Evolutionary conservation across 2,888 invertebrate species (phyloP), one percentile per base, ranked within the genome.

Genomic region (Scaptomyza caliginosa): DNA sequence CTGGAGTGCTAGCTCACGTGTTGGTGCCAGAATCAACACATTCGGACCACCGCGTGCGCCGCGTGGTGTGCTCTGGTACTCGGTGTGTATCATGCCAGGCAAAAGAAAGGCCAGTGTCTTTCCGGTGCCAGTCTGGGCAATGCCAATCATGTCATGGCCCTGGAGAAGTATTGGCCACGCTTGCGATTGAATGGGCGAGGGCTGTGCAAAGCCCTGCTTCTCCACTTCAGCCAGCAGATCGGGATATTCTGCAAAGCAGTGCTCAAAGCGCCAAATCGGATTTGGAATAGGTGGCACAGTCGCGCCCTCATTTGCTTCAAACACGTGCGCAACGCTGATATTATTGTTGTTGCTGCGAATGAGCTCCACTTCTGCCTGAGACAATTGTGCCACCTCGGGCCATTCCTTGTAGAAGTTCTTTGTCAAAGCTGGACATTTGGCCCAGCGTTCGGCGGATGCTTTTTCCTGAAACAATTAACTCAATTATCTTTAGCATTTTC

Each of bases 101-200:
- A 99, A 90, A 0, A 98, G 92, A 88, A 98, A 99, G 0, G 98
- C 99, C 57, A 99, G 92, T 0, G 99, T 99, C 92, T 99, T 99
- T 0, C 98, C 97, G 16, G 97, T 97, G 56, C 97, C 97, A 5
- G 97, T 97, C 92, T 98, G 98, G 0, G 99, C 99, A 73, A 99
- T 98, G 7, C 99, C 99, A 90, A 99, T 98, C 89, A 99, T 92
- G 91, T 99, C 99, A 88, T 95, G 94, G 0, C 99, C 99, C 85
- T 94, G 94, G 38, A 99, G 91, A 0, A 99, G 92, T 64, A 99
- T 93, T 1, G 99, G 99, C 99, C 99, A 99, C 0, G 97, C 96
- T 92, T 98, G 98, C 63, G 95, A 93, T 91, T 99, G 97, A 82
- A 99, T 98, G 0, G 98, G 98, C 0, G 97, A 96, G 0, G 98